Conservation (phyloP, 2,113 vertebrate species). For the Heterochromis multidens region DNA sequence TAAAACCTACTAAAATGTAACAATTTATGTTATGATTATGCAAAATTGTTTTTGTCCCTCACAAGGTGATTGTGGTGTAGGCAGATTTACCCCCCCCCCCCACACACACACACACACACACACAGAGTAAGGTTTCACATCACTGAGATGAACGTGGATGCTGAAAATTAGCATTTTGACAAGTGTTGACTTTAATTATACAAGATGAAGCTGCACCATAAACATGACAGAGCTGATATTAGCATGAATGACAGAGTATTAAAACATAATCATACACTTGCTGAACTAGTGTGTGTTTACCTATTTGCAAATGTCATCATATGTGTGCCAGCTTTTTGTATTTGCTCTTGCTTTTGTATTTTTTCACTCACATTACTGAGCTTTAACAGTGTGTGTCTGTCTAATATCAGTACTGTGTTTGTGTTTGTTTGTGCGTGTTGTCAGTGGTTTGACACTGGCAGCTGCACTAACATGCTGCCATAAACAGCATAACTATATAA, state of each 20-base stretch:
- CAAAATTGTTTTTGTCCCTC: not conserved
- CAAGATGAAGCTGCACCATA: constrained; percentile 18
- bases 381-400: not conserved
- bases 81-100: not conserved
- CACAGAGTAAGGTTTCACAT: not conserved
- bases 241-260: constrained; percentile 17
- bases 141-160: not conserved
- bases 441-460: not conserved
- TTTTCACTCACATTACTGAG: not conserved
- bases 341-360: not conserved
- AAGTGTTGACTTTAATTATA: constrained; percentile 47
- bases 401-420: not conserved
- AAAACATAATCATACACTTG: not conserved
- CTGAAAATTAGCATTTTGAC: constrained; percentile 18
- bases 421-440: not conserved
- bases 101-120: not conserved
- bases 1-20: not conserved
- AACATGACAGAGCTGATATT: constrained; percentile 24
- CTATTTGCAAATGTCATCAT: not conserved
- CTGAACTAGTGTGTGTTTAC: not conserved
- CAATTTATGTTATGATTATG: not conserved
- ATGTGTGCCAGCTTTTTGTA: not conserved
- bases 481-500: not conserved
- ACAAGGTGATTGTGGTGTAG: not conserved
- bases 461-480: not conserved